Conservation (phyloP, 2,113 vertebrate species). For the Lophochroa leadbeateri region DNA sequence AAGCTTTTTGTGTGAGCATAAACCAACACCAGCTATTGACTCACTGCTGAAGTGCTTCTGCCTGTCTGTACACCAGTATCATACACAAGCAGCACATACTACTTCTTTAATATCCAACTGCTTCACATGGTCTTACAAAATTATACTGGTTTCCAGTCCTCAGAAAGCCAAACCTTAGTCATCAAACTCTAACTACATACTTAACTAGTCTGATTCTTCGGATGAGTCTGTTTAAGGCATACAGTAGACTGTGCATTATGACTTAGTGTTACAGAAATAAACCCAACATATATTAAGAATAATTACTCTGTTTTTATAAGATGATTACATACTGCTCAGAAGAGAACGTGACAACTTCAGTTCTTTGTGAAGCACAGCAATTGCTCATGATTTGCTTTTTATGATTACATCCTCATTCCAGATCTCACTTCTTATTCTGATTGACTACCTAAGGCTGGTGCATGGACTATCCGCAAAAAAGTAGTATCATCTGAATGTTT, state of each 20-base stretch:
- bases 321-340: constrained; percentile 8
- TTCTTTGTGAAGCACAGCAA: background rate
- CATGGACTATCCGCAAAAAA: background rate
- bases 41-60: background rate
- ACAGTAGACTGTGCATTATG: background rate
- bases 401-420: background rate
- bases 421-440: background rate
- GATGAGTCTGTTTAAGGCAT: background rate
- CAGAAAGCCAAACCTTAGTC: background rate
- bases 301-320: constrained; percentile 34
- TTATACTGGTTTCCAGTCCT: background rate
- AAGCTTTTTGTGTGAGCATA: background rate
- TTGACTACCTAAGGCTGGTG: background rate
- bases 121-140: background rate
- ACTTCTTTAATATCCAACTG: background rate
- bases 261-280: background rate
- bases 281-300: constrained; percentile 6
- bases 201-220: background rate
- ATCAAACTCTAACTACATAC: background rate
- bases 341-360: constrained; percentile 9
- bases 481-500: background rate
- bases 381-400: constrained; percentile 2
- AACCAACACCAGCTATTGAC: background rate
- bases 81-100: background rate
- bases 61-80: background rate